Evolutionary conservation across 2,113 vertebrate genomes (phyloP).

Genomic region (Perognathus longimembris): DNA sequence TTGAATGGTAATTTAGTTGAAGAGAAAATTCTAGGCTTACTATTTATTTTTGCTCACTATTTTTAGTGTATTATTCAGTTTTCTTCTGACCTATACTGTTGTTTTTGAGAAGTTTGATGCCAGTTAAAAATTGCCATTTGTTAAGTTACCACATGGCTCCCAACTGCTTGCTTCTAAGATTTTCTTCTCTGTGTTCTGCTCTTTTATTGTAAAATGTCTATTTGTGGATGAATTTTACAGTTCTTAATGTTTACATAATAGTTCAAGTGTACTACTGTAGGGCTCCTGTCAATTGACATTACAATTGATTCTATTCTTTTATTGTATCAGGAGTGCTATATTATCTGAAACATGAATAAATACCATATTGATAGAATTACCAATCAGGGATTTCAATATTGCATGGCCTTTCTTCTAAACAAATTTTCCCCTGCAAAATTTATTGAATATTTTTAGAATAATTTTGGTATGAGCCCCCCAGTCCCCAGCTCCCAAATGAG

Average conservation of each 20-base stretch:
- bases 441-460: slow-evolving; percentile 21
- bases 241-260: neutral
- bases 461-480: slow-evolving; percentile 6
- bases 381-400: slow-evolving; percentile 35
- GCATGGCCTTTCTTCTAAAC: neutral
- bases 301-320: neutral
- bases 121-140: neutral
- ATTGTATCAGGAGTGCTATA: neutral
- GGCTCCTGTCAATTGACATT: neutral
- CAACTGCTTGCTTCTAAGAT: neutral
- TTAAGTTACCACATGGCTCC: neutral
- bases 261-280: neutral
- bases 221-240: neutral
- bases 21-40: slow-evolving; percentile 33
- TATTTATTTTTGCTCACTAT: slow-evolving; percentile 52
- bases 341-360: neutral
- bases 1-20: slow-evolving; percentile 29
- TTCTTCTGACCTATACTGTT: slow-evolving; percentile 19
- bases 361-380: neutral
- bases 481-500: neutral
- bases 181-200: neutral
- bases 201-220: neutral
- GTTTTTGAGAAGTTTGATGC: slow-evolving; percentile 38
- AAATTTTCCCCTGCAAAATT: slow-evolving; percentile 3
- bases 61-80: slow-evolving; percentile 38